Evolutionary conservation across 1,140 invertebrate genomes (phyloP).

Genomic region (Apocrypta bakeri): DNA sequence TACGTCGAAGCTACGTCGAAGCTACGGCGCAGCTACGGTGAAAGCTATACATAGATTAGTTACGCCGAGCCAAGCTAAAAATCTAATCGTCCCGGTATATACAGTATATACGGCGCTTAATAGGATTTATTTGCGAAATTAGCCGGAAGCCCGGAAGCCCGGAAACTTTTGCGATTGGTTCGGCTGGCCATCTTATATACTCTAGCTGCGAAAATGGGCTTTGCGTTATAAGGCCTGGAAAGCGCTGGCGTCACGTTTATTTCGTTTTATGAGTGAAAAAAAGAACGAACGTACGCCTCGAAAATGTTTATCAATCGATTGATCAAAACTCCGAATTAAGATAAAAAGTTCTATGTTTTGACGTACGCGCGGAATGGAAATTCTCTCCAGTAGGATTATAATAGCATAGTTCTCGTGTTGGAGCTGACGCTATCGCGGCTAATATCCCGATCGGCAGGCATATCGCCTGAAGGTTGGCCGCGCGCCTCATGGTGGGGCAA

Average conservation of each 20-base stretch:
- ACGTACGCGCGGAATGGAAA: too few species aligned
- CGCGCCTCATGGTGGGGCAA: neutral
- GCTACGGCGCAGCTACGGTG: too few species aligned
- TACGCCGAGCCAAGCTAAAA: slow-evolving; percentile 15
- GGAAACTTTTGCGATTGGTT: slow-evolving; percentile 27
- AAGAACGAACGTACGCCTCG: neutral
- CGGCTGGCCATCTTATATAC: too few species aligned
- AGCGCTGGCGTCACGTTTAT: slow-evolving; percentile 33
- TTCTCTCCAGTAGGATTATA: too few species aligned
- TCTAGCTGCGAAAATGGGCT: slow-evolving; percentile 14
- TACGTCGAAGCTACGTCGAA: too few species aligned
- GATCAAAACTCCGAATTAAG: neutral
- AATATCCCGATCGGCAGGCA: neutral
- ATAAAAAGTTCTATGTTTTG: too few species aligned
- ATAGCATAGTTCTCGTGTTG: too few species aligned
- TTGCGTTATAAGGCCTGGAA: slow-evolving; percentile 22
- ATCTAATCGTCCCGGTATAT: slow-evolving; percentile 33
- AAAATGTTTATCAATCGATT: neutral
- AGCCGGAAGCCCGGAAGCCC: slow-evolving; percentile 11
- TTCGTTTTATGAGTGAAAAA: neutral
- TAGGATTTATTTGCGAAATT: slow-evolving; percentile 52
- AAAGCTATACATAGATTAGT: neutral
- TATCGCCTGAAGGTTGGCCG: neutral
- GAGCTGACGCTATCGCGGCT: neutral
- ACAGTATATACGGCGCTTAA: slow-evolving; percentile 35